These are phyloP conservation scores for Arrhopalites spinosus DNA, from an alignment of 2,888 invertebrate genomes.

Conservation along the genomic window DNA sequence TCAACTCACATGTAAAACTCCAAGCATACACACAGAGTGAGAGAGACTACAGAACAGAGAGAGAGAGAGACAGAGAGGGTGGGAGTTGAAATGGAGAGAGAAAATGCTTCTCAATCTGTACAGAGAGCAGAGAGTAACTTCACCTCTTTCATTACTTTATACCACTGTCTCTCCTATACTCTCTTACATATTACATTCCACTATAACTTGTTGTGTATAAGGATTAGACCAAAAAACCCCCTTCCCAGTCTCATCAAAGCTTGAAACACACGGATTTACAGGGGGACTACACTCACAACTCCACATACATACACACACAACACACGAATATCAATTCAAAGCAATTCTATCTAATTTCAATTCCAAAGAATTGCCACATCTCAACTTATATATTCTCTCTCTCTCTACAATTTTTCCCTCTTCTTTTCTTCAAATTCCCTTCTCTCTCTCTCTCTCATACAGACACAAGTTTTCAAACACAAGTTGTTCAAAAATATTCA, in stretches of 20 bases:
- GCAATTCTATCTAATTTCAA: slow-evolving; percentile 24
- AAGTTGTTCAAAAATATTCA: too few species aligned
- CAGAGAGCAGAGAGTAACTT: not conserved
- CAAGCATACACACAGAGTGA: too few species aligned
- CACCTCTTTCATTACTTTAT: slow-evolving; percentile 14
- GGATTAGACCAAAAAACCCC: slow-evolving; percentile 29
- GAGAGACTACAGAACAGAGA: too few species aligned
- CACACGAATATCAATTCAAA: slow-evolving; percentile 25
- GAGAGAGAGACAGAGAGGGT: not conserved
- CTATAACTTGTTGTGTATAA: slow-evolving; percentile 20
- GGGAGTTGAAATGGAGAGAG: not conserved
- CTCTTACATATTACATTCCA: slow-evolving; percentile 2
- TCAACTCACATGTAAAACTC: not conserved
- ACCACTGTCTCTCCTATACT: slow-evolving; percentile 18
- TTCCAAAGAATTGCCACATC: slow-evolving; percentile 26
- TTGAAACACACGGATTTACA: not conserved
- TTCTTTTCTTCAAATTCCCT: too few species aligned
- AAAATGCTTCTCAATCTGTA: not conserved
- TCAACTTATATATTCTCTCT: not conserved
- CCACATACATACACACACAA: not conserved
- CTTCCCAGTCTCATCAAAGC: slow-evolving; percentile 22
- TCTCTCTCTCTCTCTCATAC: too few species aligned
- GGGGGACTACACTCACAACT: not conserved
- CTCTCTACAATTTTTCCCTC: not conserved
- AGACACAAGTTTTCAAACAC: too few species aligned